These are phyloP conservation scores for Pseudobourletiella spinata DNA, from an alignment of 1,140 invertebrate genomes.

Conservation along the genomic window DNA sequence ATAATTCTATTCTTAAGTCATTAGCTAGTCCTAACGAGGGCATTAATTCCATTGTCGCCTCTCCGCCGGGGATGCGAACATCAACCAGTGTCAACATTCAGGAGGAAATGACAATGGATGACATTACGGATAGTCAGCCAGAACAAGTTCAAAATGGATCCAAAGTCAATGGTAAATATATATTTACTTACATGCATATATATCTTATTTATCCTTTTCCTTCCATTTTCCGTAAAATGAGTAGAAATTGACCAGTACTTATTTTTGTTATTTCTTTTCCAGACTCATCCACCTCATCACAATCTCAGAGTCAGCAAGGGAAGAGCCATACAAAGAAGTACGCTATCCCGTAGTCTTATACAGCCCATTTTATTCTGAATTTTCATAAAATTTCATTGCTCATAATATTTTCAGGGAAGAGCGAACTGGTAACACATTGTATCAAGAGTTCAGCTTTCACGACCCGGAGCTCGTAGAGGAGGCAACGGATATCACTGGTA, in stretches of 20 bases:
- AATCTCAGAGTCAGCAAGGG: slow-evolving; percentile 42
- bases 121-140: slow-evolving; percentile 20
- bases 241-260: background rate
- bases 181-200: slow-evolving; percentile 1
- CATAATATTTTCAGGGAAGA: slow-evolving; percentile 60
- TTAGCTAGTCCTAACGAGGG: slow-evolving; percentile 27
- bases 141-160: slow-evolving; percentile 25
- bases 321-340: slow-evolving; percentile 65
- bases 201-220: background rate
- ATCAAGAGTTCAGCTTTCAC: slow-evolving; percentile 84
- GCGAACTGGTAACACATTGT: slow-evolving; percentile 77
- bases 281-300: background rate
- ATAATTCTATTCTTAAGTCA: slow-evolving; percentile 36
- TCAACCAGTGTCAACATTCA: slow-evolving; percentile 21
- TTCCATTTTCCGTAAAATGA: background rate
- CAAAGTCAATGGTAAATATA: background rate
- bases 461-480: slow-evolving; percentile 70
- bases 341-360: slow-evolving; percentile 16
- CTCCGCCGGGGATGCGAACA: slow-evolving; percentile 3
- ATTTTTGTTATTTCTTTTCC: too few relatives aligned
- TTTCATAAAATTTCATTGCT: background rate
- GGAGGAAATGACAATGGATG: slow-evolving; percentile 36
- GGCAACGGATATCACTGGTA: slow-evolving; percentile 82
- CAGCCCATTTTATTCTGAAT: too few relatives aligned
- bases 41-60: background rate